Conservation (phyloP, 2,113 vertebrate genomes). For the Naja naja region DNA sequence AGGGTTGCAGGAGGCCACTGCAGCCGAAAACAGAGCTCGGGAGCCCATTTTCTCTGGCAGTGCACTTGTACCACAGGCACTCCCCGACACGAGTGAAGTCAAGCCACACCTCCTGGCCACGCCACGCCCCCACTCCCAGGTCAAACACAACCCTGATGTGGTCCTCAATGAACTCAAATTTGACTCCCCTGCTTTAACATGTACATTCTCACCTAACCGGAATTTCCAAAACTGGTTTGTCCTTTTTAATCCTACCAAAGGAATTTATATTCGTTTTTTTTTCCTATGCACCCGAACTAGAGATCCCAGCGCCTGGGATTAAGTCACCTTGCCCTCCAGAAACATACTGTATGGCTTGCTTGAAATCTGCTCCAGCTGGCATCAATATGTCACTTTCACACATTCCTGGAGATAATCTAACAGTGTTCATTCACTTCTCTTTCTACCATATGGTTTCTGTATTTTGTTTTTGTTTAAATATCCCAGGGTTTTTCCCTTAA, state of each 20-base stretch:
- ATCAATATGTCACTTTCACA: not conserved
- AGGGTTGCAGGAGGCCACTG: too few relatives aligned
- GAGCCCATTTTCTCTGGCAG: too few relatives aligned
- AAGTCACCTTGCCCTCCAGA: not conserved
- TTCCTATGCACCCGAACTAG: not conserved
- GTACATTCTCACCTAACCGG: not conserved
- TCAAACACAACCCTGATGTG: too few relatives aligned
- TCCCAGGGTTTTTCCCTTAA: constrained; percentile 19
- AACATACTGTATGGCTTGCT: not conserved
- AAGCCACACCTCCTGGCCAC: too few relatives aligned
- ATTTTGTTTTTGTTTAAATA: not conserved
- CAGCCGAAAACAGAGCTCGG: too few relatives aligned
- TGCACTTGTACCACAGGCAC: too few relatives aligned
- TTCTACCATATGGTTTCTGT: constrained; percentile 34
- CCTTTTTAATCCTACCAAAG: not conserved
- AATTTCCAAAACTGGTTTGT: not conserved
- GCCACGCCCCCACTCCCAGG: too few relatives aligned
- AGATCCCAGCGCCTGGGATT: not conserved
- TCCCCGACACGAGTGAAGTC: too few relatives aligned
- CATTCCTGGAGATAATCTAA: constrained; percentile 4
- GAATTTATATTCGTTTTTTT: not conserved
- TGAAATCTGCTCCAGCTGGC: not conserved
- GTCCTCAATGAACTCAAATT: too few relatives aligned
- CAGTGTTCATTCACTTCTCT: constrained; percentile 37
- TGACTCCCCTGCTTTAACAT: not conserved